Conservation (phyloP, 2,113 vertebrate species). For the Hemibagrus wyckioides region DNA sequence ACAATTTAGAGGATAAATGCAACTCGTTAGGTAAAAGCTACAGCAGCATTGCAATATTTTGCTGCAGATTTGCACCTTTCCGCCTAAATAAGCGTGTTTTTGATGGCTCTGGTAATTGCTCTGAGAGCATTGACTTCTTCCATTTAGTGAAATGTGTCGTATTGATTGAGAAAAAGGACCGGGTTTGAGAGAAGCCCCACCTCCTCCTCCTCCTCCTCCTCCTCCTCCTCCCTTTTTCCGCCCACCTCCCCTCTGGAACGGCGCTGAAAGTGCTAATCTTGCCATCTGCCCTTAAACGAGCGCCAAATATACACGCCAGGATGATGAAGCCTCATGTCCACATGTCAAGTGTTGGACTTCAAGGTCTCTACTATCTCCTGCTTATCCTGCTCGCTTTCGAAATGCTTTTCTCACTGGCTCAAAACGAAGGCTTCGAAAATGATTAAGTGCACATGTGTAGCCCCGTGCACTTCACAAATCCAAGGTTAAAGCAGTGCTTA, state of each 20-base stretch:
- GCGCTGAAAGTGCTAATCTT: constrained; percentile 47
- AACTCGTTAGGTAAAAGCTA: neutral
- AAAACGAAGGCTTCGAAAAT: constrained; percentile 15
- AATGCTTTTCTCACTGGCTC: neutral
- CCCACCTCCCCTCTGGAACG: constrained; percentile 44
- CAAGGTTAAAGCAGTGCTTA: constrained; percentile 15
- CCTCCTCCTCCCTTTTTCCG: constrained; percentile 3
- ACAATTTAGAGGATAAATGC: neutral
- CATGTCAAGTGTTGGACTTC: constrained; percentile 32
- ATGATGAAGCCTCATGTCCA: constrained; percentile 26
- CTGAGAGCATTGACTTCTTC: neutral
- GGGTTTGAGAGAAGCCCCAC: constrained; percentile 27
- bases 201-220: constrained; percentile 1
- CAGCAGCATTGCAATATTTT: neutral
- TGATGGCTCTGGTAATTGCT: neutral
- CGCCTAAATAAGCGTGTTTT: neutral
- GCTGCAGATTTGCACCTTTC: neutral
- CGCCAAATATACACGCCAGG: constrained; percentile 30
- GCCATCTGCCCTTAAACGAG: constrained; percentile 42
- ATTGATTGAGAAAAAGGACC: constrained; percentile 6
- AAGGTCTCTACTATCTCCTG: constrained; percentile 29
- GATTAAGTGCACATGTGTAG: neutral
- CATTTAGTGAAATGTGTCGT: neutral
- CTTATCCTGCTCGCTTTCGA: neutral
- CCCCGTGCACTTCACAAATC: neutral